Evolutionary conservation across 30 jellyfish, hydroid and myxozoan species (phyloP), one percentile per base, ranked within the genome.

Genomic region (Euphysa ruthae): DNA sequence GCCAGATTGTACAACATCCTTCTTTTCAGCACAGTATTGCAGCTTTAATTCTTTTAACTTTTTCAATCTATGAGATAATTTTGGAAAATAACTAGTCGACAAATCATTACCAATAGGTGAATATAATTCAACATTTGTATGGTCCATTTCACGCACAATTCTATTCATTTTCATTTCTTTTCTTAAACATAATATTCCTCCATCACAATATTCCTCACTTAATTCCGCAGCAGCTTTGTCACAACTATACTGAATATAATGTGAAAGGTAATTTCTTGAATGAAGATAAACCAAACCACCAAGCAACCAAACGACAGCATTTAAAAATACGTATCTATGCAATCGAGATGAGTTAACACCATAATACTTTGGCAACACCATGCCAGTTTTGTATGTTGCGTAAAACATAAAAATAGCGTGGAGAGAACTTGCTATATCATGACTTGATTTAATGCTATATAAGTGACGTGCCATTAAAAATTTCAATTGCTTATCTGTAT

Each of bases 401-500:
- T 55, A 55, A 64, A 75, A 50, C 81, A 52, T 0, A n/a, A n/a
- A n/a, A n/a, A n/a, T n/a, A n/a, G n/a, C n/a, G n/a, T n/a, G n/a
- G n/a, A n/a, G n/a, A n/a, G n/a, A n/a, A n/a, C n/a, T n/a, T n/a
- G n/a, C n/a, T n/a, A n/a, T n/a, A n/a, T n/a, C n/a, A 34, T 83
- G 82, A 30, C 32, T 27, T 42, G 43, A 52, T 38, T 83, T 83
- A 4, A 83, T 69, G 54, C 76, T 92, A 8, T 87, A 76, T 15
- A 83, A 51, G 30, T 83, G 93, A 63, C 76, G 95, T 4, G 85
- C 95, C 54, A 83, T 75, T 24, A 81, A 70, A 71, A 83, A 83
- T 35, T 81, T 81, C 4, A 83, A 74, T 18, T 83, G 79, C 66
- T 75, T 88, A 15, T 83, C 74, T 15, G 71, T 70, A 15, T 63